Evolutionary conservation across 2,888 invertebrate species (phyloP), one percentile per base, ranked within the genome.

Genomic region (Amphimallon solstitiale): DNA sequence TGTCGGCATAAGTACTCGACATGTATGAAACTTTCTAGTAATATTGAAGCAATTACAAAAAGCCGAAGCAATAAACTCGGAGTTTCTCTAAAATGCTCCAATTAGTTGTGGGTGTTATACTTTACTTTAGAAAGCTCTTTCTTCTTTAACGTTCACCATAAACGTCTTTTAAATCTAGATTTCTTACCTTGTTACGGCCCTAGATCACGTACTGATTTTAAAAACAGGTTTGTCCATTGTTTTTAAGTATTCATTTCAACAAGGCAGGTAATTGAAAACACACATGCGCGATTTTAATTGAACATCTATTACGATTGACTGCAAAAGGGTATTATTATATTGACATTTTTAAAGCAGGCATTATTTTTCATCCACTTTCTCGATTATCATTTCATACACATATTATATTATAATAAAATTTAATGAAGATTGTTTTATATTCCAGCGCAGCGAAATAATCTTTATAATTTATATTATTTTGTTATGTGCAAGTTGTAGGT

Each of bases 41-140:
- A 56, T 64, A 54, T 64, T 46, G 43, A 45, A 64, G 52, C 63
- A 35, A 52, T 64, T 64, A 64, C 54, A 64, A 64, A 64, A 64
- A 63, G 43, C 12, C 54, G 54, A 56, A 45, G 63, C 34, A 54
- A 46, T 54, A 49, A 48, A 62, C 49, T 37, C 38, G 49, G 40
- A 56, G 56, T 74, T 74, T 75, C 74, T 74, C 73, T 73, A 68
- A 72, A 75, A 72, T 68, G 70, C 72, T 65, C 72, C 73, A 76
- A 75, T 77, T 75, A 76, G 74, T 77, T 74, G 78, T 78, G 76
- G 78, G 78, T 76, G 78, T 78, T 77, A 73, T 75, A 77, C 75
- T 78, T 78, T 76, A 75, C 75, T 75, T 77, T 78, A 78, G 79
- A 79, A 78, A 79, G 79, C 77, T 69, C 72, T 73, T 75, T 77